Evolutionary conservation across 2,888 invertebrate genomes (phyloP).

Genomic region (Acrocyrtus sp.): DNA sequence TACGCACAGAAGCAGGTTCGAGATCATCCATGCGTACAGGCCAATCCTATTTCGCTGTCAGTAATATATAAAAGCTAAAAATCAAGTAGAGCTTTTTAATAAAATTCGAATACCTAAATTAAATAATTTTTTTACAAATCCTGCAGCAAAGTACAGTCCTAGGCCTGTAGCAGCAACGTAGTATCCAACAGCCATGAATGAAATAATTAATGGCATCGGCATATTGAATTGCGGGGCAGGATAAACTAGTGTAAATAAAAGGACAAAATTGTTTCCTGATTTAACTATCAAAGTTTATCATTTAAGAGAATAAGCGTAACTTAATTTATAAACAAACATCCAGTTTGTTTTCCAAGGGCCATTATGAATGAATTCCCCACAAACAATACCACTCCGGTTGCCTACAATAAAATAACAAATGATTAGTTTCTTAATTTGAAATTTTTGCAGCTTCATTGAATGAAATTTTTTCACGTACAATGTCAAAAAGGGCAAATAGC

Average conservation of each 20-base stretch:
- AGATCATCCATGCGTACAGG: slow-evolving; percentile 8
- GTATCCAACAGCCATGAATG: not conserved
- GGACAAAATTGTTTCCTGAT: not conserved
- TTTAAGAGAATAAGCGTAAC: not conserved
- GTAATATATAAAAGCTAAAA: too few relatives aligned
- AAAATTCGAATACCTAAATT: not conserved
- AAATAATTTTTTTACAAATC: slow-evolving; percentile 6
- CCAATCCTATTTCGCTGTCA: slow-evolving; percentile 11
- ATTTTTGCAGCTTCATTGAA: not conserved
- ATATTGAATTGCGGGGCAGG: slow-evolving; percentile 2
- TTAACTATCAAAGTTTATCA: not conserved
- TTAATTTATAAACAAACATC: too few relatives aligned
- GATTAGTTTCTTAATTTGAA: too few relatives aligned
- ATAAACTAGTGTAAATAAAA: slow-evolving; percentile 6
- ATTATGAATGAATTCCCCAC: too few relatives aligned
- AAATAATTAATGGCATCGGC: not conserved
- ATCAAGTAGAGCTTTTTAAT: too few relatives aligned
- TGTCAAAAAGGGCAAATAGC: slow-evolving; percentile 20
- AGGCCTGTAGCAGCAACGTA: slow-evolving; percentile 10
- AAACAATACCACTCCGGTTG: too few relatives aligned
- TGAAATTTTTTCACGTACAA: not conserved
- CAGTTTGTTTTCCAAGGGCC: too few relatives aligned
- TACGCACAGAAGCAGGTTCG: not conserved
- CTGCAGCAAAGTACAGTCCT: slow-evolving; percentile 15
- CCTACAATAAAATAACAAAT: too few relatives aligned